These are phyloP conservation scores for Threskiornis aethiopicus DNA, from an alignment of 2,797 vertebrate genomes.

Conservation along the genomic window DNA sequence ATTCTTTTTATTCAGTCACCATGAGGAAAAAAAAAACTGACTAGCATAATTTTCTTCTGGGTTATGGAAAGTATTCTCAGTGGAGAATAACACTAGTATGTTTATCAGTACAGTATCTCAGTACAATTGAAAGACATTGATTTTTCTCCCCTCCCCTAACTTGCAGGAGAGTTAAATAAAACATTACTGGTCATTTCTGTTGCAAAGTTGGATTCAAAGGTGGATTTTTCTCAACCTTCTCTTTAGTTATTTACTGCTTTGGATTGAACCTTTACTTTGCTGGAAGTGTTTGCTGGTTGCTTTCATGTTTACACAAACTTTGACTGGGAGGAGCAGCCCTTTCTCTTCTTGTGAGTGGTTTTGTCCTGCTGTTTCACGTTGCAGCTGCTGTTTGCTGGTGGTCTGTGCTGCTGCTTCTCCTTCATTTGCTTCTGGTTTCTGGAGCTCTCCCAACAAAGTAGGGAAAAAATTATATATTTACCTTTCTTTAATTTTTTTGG, in stretches of 20 bases:
- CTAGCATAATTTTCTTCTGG: background rate
- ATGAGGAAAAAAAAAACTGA: background rate
- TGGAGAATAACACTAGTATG: background rate
- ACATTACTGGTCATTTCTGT: background rate
- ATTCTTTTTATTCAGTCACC: background rate
- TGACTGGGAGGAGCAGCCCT: background rate
- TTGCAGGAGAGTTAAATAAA: background rate
- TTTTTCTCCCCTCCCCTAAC: background rate
- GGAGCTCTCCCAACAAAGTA: background rate
- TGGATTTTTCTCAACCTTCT: background rate
- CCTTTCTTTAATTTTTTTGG: background rate
- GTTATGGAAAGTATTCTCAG: background rate
- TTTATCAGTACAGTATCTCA: background rate
- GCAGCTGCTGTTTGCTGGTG: conserved; percentile 44
- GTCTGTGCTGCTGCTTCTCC: background rate
- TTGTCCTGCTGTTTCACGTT: conserved; percentile 16
- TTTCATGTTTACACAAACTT: background rate
- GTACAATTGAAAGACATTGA: background rate
- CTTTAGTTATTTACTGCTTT: background rate
- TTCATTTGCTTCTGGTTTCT: background rate
- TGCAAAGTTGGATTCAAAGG: background rate
- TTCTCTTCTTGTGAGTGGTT: background rate
- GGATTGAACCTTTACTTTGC: background rate
- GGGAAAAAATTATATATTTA: background rate
- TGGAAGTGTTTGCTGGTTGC: background rate